Evolutionary conservation across 2,113 vertebrate genomes (phyloP).

Genomic region (Otus sunia): DNA sequence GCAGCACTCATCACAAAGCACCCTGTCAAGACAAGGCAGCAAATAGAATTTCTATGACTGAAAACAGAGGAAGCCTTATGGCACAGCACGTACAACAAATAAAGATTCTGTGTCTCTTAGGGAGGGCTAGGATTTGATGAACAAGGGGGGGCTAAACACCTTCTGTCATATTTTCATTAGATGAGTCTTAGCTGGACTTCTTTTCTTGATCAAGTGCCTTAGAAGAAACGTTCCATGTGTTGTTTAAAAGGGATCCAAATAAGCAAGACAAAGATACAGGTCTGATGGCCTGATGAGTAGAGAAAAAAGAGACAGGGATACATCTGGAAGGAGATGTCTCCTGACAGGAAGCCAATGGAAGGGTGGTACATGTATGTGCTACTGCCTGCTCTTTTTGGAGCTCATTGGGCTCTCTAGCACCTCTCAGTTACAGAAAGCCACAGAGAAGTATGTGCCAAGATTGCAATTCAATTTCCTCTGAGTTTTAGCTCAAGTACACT

Average conservation of each 20-base stretch:
- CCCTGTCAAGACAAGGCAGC: not conserved
- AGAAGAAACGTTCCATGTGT: not conserved
- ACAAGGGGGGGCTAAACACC: not conserved
- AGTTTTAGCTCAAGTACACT: not conserved
- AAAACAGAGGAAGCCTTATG: not conserved
- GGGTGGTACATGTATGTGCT: not conserved
- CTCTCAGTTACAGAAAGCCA: not conserved
- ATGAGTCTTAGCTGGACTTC: not conserved
- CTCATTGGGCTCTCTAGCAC: not conserved
- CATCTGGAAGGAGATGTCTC: not conserved
- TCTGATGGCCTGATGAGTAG: not conserved
- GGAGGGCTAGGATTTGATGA: not conserved
- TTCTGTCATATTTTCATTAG: not conserved
- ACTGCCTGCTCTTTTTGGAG: not conserved
- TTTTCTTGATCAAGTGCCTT: not conserved
- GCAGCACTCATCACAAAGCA: not conserved
- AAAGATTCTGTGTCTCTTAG: not conserved
- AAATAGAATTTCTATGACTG: not conserved
- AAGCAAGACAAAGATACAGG: not conserved
- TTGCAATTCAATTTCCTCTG: not conserved
- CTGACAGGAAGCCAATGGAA: not conserved
- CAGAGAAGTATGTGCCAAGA: not conserved
- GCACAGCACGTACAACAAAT: not conserved
- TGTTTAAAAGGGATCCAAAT: not conserved
- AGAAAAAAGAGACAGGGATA: not conserved